A percentile compares a stretch with the other conserved stretches of the same genome.
Evolutionary conservation across 1,140 invertebrate genomes (phyloP).

Genomic region (Mizuhopecten yessoensis): DNA sequence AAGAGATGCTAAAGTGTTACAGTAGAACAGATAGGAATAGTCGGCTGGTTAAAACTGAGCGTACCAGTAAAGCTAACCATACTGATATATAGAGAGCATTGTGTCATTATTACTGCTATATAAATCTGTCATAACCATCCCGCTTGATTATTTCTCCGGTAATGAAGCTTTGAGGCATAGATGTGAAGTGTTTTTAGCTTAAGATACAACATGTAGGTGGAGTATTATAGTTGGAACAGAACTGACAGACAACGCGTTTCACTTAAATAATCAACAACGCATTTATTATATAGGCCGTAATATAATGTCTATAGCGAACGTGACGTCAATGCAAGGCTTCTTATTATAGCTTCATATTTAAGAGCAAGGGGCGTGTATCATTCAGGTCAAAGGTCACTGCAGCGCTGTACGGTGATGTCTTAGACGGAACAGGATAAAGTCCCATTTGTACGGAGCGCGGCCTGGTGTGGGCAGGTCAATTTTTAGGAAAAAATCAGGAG

Average conservation of each 20-base stretch:
- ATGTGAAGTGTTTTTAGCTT: too few relatives aligned
- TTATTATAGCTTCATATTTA: conserved; percentile 2
- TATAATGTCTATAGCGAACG: neutral
- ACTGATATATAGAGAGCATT: neutral
- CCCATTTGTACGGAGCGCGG: neutral
- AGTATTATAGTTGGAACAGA: neutral
- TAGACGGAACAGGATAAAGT: too few relatives aligned
- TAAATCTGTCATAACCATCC: too few relatives aligned
- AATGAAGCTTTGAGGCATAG: too few relatives aligned
- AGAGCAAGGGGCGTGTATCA: conserved; percentile 6
- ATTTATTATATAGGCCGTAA: neutral
- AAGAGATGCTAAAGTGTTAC: neutral
- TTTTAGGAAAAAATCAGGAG: neutral
- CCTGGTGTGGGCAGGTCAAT: neutral
- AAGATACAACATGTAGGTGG: too few relatives aligned
- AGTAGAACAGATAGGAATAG: too few relatives aligned
- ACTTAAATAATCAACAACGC: neutral
- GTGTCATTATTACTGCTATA: too few relatives aligned
- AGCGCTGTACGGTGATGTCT: neutral
- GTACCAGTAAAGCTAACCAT: neutral
- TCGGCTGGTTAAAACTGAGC: too few relatives aligned
- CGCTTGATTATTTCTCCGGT: too few relatives aligned
- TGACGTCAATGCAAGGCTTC: neutral
- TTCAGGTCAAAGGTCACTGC: neutral
- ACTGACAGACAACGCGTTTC: neutral